Evolutionary conservation across 1,140 invertebrate species (phyloP), one percentile per base, ranked within the genome.

Genomic region (Atopsyche davidsoni): DNA sequence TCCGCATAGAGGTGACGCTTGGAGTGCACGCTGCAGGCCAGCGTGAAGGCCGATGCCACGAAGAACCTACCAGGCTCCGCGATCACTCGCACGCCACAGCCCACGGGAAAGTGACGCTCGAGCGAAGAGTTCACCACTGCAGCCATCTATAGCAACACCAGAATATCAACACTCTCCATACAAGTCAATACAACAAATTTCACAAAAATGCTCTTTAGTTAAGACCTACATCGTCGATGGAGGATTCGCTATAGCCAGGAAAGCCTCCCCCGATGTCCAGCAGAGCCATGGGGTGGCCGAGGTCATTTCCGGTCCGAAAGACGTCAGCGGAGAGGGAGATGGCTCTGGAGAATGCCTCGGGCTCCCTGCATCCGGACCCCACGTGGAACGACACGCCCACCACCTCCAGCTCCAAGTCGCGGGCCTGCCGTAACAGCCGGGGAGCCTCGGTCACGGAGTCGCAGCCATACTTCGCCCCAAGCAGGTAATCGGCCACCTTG

Each of bases 51-150:
- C 2, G 92, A 91, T 4, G 90, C 86, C 1, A 90, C 91, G 70
- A 92, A 96, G 72, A 87, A 98, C 3, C 94, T 80, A 14, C 96
- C 96, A 2, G 96, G 95, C 70, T 98, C 96, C n/a, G 92, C 89
- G 60, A 98, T 97, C 35, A 98, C 82, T 18, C 84, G 75, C 21
- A 98, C 79, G 35, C 79, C 76, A 35, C 70, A 66, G 40, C 64
- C 70, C 60, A 81, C 79, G 7, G 87, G 82, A 69, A 98, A 98
- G 63, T 84, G 81, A 43, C 81, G 75, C 51, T 92, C 82, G 40
- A 98, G 65, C 9, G 92, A 82, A 13, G 62, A 59, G 61, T 92
- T 92, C 43, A 75, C 66, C 52, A 71, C 66, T 16, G 76, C 70
- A 1, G 87, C 81, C 53, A 89, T 85, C 81, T 85, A n/a, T 28